phyloP scores from a whole-genome alignment of 2,797 vertebrate genomes.

The Strix occidentalis region DNA sequence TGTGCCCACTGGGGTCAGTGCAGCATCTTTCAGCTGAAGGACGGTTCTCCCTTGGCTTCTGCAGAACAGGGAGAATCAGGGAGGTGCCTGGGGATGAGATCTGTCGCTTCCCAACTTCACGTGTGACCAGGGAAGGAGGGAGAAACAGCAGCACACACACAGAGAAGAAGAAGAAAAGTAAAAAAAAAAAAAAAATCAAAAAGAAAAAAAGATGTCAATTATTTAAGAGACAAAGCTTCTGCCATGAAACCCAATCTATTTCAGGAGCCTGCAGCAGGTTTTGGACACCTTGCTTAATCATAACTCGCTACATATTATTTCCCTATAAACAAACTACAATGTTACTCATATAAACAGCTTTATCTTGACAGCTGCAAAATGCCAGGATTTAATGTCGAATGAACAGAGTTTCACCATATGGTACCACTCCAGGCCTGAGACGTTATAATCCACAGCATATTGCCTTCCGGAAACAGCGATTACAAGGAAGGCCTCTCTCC shows the following conservation, averaged over 20 bases:
- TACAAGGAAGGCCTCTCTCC: constrained; percentile 40
- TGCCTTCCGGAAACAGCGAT: constrained; percentile 65
- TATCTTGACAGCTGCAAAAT: constrained; percentile 82
- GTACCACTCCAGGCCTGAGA: constrained; percentile 72
- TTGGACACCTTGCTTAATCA: constrained; percentile 82
- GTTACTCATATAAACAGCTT: constrained; percentile 79
- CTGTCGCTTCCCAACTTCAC: fast-evolving
- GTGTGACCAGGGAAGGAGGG: background rate
- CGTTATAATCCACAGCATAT: constrained; percentile 67
- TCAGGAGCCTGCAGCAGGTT: constrained; percentile 58
- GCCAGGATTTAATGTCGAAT: constrained; percentile 78
- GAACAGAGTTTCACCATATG: constrained; percentile 76
- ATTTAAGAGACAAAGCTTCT: constrained; percentile 67
- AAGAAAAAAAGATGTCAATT: background rate
- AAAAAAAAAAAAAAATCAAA: fast-evolving
- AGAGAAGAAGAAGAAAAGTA: fast-evolving
- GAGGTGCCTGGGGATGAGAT: background rate
- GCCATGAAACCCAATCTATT: constrained; percentile 44
- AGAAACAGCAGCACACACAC: background rate
- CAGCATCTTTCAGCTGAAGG: background rate
- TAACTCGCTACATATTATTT: constrained; percentile 78
- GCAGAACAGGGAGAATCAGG: fast-evolving
- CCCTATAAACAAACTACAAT: constrained; percentile 80
- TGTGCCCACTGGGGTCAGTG: fast-evolving
- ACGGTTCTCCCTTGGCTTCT: background rate